Evolutionary conservation across 1,140 invertebrate species (phyloP), one percentile per base, ranked within the genome.

Genomic region (Subanguina moxae): DNA sequence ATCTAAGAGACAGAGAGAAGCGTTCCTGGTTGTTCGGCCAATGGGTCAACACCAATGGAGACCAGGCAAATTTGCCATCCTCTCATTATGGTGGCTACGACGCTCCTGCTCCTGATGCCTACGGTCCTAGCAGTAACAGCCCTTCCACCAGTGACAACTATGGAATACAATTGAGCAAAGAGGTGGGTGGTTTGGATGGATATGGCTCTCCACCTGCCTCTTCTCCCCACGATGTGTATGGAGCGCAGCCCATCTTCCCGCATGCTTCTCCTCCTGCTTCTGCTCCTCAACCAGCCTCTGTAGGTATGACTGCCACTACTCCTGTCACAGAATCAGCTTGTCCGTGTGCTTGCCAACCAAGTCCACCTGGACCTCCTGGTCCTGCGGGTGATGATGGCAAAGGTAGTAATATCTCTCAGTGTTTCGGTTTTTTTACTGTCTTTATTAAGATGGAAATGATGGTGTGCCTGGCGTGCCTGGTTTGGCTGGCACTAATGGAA

Each of bases 1-100:
- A 62, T 21, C 9, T 17, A n/a, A 46, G 56, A 28, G 58, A 72
- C 15, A 71, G 68, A 45, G 21, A 30, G 45, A 46, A 62, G 57
- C 21, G 72, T 15, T 66, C 62, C 27, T 71, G 69, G 69, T 57
- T 71, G 19, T 71, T 71, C 66, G 69, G 69, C 17, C 70, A 61
- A 19, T 71, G 65, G 52, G 62, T 71, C 0, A 38, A 42, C 1
- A 46, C 73, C 21, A 56, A 11, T 46, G 30, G 21, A 25, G 66
- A 21, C 9, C 38, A 46, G 25, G 69, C 62, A 32, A 19, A n/a
- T 13, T 1, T 27, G n/a, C 13, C 32, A 7, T 7, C 32, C 45
- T 21, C 42, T 43, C 15, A 32, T 1, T 70, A 70, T 52, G 70
- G 70, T 28, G 70, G 68, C 17, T 68, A 70, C 32, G 68, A 30